Conservation (phyloP, 2,888 invertebrate species). For the Axea sp. region DNA sequence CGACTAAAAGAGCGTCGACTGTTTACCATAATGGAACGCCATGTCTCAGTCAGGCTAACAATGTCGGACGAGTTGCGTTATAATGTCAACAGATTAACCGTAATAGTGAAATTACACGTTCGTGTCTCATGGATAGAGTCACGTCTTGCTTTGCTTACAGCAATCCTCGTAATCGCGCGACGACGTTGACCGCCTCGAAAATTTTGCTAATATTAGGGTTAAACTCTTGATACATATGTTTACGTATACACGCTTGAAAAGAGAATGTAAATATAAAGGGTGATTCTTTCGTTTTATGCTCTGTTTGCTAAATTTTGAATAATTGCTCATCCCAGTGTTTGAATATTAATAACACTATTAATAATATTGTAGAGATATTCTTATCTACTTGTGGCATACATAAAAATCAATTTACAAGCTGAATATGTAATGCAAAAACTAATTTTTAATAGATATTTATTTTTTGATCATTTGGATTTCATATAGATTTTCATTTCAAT, state of each 20-base stretch:
- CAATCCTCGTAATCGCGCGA: conserved; percentile 71
- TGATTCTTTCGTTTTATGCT: conserved; percentile 1
- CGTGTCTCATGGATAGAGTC: conserved; percentile 69
- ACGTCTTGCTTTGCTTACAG: conserved; percentile 66
- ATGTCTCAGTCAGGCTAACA: conserved; percentile 66
- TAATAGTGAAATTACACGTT: conserved; percentile 79
- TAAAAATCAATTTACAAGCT: no score
- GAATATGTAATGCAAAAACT: no score
- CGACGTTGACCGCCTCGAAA: conserved; percentile 57
- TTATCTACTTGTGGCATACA: no score
- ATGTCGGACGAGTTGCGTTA: conserved; percentile 69
- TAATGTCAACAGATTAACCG: conserved; percentile 79
- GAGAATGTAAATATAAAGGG: conserved; percentile 28
- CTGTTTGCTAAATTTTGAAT: no score
- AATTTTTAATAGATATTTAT: no score
- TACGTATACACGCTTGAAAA: conserved; percentile 12
- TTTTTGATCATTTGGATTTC: no score
- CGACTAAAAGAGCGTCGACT: no score
- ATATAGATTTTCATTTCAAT: no score
- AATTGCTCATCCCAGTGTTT: no score
- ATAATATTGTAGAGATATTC: no score
- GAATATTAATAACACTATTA: no score
- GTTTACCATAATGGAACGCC: conserved; percentile 76
- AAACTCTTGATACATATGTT: conserved; percentile 62
- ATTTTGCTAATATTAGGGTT: conserved; percentile 79